Percentiles rank a stretch among this genome's conserved stretches.
Evolutionary conservation across 2,888 invertebrate genomes (phyloP).

Genomic region (Epistrophe eligans): DNA sequence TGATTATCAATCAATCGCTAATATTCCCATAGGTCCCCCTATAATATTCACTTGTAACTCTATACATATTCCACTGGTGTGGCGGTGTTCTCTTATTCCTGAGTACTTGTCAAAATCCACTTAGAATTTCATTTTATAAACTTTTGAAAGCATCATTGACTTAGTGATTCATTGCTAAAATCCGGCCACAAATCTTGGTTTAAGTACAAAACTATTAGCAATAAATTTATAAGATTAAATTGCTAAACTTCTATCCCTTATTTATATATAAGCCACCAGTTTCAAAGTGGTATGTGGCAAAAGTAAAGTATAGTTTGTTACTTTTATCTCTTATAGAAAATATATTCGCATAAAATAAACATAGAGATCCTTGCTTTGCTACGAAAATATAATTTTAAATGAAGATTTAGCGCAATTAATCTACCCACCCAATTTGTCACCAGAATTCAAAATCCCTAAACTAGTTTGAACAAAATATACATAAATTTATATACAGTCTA

Average conservation of each 20-base stretch:
- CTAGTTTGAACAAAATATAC: slow-evolving; percentile 44
- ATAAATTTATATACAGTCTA: slow-evolving; percentile 4
- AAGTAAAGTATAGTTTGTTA: slow-evolving; percentile 9
- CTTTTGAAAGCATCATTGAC: slow-evolving; percentile 47
- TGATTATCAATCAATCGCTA: slow-evolving; percentile 37
- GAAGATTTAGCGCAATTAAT: slow-evolving; percentile 72
- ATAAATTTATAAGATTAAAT: slow-evolving; percentile 71
- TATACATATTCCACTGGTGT: background rate
- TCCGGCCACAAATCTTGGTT: slow-evolving; percentile 58
- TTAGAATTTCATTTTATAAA: slow-evolving; percentile 23
- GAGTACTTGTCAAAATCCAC: slow-evolving; percentile 27
- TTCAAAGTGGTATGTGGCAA: background rate
- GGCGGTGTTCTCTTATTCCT: background rate
- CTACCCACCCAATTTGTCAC: slow-evolving; percentile 61
- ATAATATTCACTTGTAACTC: background rate
- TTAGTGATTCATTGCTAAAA: slow-evolving; percentile 51
- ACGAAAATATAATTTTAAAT: slow-evolving; percentile 45
- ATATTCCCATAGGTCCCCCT: slow-evolving; percentile 1
- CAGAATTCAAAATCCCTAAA: slow-evolving; percentile 60
- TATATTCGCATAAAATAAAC: slow-evolving; percentile 46
- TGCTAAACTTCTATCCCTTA: slow-evolving; percentile 39
- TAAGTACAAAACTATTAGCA: slow-evolving; percentile 69
- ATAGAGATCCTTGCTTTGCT: slow-evolving; percentile 15
- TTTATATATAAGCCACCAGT: slow-evolving; percentile 28
- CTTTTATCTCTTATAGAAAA: slow-evolving; percentile 42